Percentiles rank a stretch among this genome's conserved stretches.
Conservation (phyloP, 2,797 vertebrate species). For the Tragelaphus oryx region DNA sequence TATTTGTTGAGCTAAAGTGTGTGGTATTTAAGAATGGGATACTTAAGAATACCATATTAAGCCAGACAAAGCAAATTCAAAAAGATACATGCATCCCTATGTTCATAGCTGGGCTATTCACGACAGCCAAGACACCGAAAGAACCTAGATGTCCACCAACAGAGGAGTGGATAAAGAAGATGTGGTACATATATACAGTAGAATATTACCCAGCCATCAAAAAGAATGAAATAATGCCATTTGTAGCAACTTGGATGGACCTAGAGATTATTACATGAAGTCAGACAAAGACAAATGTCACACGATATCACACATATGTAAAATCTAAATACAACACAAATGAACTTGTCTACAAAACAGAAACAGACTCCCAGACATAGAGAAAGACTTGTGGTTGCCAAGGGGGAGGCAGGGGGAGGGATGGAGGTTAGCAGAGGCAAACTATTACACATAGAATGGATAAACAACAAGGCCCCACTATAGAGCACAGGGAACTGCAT, state of each 20-base stretch:
- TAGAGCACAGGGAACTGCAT: background rate
- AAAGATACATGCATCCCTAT: background rate
- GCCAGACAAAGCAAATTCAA: background rate
- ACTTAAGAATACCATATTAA: background rate
- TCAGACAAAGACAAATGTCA: background rate
- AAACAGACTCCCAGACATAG: background rate
- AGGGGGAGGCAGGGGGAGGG: background rate
- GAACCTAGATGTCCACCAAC: background rate
- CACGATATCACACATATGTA: background rate
- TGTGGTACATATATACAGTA: background rate
- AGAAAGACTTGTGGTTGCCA: background rate
- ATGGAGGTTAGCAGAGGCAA: background rate
- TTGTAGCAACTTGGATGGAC: background rate
- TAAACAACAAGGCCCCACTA: background rate
- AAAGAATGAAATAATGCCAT: background rate
- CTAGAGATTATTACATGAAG: background rate
- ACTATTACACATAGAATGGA: background rate
- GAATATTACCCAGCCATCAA: background rate
- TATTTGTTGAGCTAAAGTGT: background rate
- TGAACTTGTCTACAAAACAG: background rate
- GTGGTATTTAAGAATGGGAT: background rate
- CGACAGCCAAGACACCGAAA: background rate
- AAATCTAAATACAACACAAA: background rate
- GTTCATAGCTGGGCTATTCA: background rate
- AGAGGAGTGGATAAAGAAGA: background rate